Evolutionary conservation across 2,888 invertebrate species (phyloP), one percentile per base, ranked within the genome.

Genomic region (Ceraclea dissimilis): DNA sequence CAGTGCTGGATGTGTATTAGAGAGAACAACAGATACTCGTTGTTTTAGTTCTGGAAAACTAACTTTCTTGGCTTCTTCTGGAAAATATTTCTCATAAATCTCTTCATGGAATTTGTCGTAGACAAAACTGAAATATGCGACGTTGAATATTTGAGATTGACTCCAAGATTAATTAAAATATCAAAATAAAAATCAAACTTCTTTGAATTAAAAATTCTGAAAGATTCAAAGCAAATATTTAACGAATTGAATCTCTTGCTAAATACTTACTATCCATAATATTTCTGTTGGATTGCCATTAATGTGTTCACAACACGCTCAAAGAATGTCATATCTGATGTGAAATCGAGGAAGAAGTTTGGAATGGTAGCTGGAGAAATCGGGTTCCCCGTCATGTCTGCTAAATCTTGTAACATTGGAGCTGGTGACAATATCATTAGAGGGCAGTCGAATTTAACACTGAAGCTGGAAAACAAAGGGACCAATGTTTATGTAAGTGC

Each of bases 1-100:
- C 10, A 62, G 33, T 4, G 64, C 59, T 6, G 57, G 60, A 34
- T 64, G 62, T 31, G 54, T 60, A 46, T 63, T 64, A 2, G 55
- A 34, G 13, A 64, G 43, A 17, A 60, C 49, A 1, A 59, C 51
- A 2, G 62, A 54, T 2, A 56, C 53, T 16, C 57, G 60, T n/a
- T 55, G 50, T 11, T 44, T 43, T n/a, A 60, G 20, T 11, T 61
- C 58, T 43, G 51, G 51, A 22, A 50, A 62, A 1, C 51, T 44
- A 33, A 62, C 57, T 44, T 34, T 17, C 22, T 31, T 6, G 22
- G 60, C 54, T 44, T 60, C 60, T 43, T 51, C 53, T 17, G 56
- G 56, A 21, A 60, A 53, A 20, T 58, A 44, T 31, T 52, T 50
- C 20, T 58, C 17, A 33, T 60, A 60, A 4, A 56, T 17, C 5